Evolutionary conservation across 2,888 invertebrate genomes (phyloP), one percentile per base, ranked within the genome.

Genomic region (Neuroscelio doddi): DNA sequence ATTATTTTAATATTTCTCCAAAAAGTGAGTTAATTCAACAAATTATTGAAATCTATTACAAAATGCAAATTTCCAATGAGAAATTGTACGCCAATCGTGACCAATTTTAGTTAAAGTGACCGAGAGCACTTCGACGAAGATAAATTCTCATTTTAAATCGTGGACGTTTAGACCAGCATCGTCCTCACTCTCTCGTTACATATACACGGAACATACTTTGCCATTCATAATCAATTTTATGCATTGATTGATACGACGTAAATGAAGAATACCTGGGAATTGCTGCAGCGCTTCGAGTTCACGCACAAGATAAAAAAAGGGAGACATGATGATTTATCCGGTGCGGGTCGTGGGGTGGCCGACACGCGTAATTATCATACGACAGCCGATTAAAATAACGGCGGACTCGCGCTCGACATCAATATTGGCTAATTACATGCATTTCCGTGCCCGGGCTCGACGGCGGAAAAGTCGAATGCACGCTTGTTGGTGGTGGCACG

Each of bases 371-470:
- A 83, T 83, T 82, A 82, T 81, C 80, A 80, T 80, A 83, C 79
- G 83, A 82, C 81, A 80, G 82, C 78, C 81, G 82, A 83, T 83
- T 81, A 82, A 82, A 82, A 81, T 80, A 76, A 79, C 78, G 72
- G 72, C 70, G 73, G 52, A 73, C 68, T 77, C 75, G 72, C 74
- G 70, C 73, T 75, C 77, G 75, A 74, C 82, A 83, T 82, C 81
- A 81, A 82, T 82, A 80, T 76, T 77, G 74, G 71, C 79, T 82
- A 83, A 83, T 83, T 82, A 81, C 83, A 82, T 81, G 80, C 76
- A 83, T 82, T 80, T 83, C 78, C 81, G 74, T 74, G 78, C 79
- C 75, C 74, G 70, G 71, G 69, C 65, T 61, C 72, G 59, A 52
- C 58, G 64, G 41, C 49, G 70, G 70, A 78, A 78, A 80, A 80